Evolutionary conservation across 2,888 invertebrate species (phyloP), one percentile per base, ranked within the genome.

Genomic region (Drosophila paramelanica): DNA sequence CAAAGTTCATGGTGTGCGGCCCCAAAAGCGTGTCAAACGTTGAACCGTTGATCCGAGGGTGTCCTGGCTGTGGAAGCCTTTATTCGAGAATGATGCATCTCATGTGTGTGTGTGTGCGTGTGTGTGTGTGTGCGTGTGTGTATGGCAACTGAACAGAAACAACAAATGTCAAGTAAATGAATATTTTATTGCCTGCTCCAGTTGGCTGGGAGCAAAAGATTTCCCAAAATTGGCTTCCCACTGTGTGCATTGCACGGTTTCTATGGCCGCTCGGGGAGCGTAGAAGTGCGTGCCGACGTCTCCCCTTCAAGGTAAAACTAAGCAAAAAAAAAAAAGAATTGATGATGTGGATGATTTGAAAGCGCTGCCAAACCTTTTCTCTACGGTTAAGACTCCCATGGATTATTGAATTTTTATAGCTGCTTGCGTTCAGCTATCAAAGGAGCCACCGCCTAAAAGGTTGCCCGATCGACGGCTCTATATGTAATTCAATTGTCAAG

Each of bases 171-270:
- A 77, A 70, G 71, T 70, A 85, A 88, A 83, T 83, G 83, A 83
- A 88, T 83, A 83, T 83, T 83, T 83, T 85, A 83, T 83, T 85
- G 82, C 62, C 73, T 23, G 56, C 43, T 58, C 20, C 42, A 27
- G 47, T 27, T 58, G 31, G 42, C 38, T 23, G 60, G 42, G 14
- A 27, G 36, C 39, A 4, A 50, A 41, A 53, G 59, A 77, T 62
- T 62, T 27, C 67, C 43, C 43, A 25, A 87, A 83, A 81, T 87
- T 81, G 87, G 81, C 87, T 80, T 69, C 81, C 87, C 81, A 81
- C 67, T 75, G 75, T 77, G 73, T 78, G 70, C 75, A 67, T 53
- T 58, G 64, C 39, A 36, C 56, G 52, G 51, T 57, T 69, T 65
- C 82, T 67, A 72, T 72, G 46, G 79, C 56, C 67, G 82, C 79